Base-by-base conservation (phyloP, 2,113 vertebrate species). In the Neogale vison region DNA sequence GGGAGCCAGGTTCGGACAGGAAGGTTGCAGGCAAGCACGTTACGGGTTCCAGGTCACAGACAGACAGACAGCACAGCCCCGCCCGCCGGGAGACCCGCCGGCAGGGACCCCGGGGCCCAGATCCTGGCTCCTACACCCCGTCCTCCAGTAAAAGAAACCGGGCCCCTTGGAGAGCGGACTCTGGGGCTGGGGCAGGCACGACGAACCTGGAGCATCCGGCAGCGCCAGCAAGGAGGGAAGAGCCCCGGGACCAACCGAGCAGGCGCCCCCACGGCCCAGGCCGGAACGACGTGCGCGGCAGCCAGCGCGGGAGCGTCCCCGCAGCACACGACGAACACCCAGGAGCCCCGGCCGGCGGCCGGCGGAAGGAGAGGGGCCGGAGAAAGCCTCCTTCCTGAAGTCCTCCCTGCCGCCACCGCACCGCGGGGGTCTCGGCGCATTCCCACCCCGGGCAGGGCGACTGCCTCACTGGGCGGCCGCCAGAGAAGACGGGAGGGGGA, bases 331-430 rank as follows among this genome's bases (percentile, higher is more conserved):
- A 74, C 71, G 1, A 6, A 74, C 23, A 7, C 23, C 71, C 71
- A 2, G 13, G 39, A 45, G 39, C 24, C 23, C 71, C 24, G 0
- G 13, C 39, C 5, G 74, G 17, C 24, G 0, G 13, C 39, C 5
- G 74, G 17, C 7, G 14, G 7, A 18, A 20, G 29, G 26, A 31
- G 15, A 29, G 72, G 45, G 29, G 45, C 10, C 26, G 10, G 8
- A 76, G 15, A 18, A 15, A 12, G 17, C 57, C 36, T 42, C 80
- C 24, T 4, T 14, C 2, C 61, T 5, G 29, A 14, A 84, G 4
- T 34, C 39, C 57, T 11, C 42, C 74, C 39, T 24, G 17, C 8
- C 36, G 0, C 12, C 71, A 50, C 23, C 36, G 11, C 52, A 55
- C 20, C 3, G 8, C n/a, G n/a, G 69, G 69, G 1, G 36, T 4